Conservation (phyloP, 1,140 invertebrate genomes). For the Aculops lycopersici region DNA sequence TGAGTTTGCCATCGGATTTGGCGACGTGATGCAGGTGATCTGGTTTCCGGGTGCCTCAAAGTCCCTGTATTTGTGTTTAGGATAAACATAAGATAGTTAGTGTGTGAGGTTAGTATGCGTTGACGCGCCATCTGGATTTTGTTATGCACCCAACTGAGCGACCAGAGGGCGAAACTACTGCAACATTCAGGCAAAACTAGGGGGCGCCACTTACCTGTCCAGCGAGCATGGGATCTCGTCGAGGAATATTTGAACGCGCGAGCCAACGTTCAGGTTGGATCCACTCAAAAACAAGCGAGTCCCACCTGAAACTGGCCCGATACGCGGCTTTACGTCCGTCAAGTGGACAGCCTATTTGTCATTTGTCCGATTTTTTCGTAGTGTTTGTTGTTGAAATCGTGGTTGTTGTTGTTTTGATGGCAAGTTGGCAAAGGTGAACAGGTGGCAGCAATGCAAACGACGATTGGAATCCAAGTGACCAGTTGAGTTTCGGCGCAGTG, state of each 20-base stretch:
- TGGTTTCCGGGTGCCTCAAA: constrained; percentile 25
- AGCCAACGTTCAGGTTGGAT: constrained; percentile 68
- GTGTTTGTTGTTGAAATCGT: no score
- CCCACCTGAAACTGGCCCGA: constrained; percentile 71
- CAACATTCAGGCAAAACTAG: constrained; percentile 5
- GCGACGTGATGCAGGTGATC: constrained; percentile 51
- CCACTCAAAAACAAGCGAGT: constrained; percentile 65
- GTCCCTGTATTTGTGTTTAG: no score
- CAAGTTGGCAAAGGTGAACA: no score
- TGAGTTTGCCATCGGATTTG: constrained; percentile 18
- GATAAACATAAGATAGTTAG: no score
- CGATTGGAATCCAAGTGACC: no score
- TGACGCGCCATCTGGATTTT: constrained; percentile 51
- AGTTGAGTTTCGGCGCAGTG: no score
- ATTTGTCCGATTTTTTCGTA: no score
- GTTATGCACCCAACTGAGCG: constrained; percentile 34
- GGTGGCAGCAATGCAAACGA: no score
- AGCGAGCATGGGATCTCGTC: constrained; percentile 60
- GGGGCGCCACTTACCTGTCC: constrained; percentile 36
- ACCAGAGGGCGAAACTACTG: constrained; percentile 2
- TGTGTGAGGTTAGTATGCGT: constrained; percentile 20
- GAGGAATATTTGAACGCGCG: constrained; percentile 45
- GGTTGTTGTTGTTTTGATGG: no score
- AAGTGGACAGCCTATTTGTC: constrained; percentile 36
- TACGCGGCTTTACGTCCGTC: constrained; percentile 38